These are phyloP conservation scores for Rhagium mordax DNA, from an alignment of 2,888 invertebrate species.

Conservation along the genomic window DNA sequence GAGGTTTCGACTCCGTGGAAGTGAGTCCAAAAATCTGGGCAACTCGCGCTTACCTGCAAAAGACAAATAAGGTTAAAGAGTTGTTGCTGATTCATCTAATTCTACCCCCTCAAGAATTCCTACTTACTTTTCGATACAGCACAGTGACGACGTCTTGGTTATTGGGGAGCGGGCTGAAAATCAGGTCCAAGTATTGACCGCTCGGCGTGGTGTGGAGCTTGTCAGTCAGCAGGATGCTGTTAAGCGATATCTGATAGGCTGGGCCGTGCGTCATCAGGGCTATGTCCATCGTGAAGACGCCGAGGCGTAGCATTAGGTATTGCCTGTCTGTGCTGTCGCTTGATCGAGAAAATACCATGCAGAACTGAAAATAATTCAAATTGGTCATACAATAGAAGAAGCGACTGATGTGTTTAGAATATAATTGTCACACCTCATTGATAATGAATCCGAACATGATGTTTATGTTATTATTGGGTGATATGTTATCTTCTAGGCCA, in stretches of 20 bases:
- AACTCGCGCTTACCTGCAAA: slow-evolving; percentile 81
- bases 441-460: slow-evolving; percentile 80
- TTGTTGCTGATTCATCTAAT: no score
- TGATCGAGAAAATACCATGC: slow-evolving; percentile 78
- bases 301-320: slow-evolving; percentile 82
- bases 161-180: slow-evolving; percentile 75
- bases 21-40: slow-evolving; percentile 86
- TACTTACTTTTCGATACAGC: slow-evolving; percentile 82
- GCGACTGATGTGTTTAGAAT: no score
- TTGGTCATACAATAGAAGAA: no score
- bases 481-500: slow-evolving; percentile 88
- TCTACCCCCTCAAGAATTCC: no score
- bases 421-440: slow-evolving; percentile 75
- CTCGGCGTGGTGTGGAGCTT: slow-evolving; percentile 82
- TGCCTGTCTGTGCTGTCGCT: slow-evolving; percentile 79
- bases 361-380: slow-evolving; percentile 74
- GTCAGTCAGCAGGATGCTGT: slow-evolving; percentile 79
- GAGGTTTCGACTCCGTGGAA: slow-evolving; percentile 88
- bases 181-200: slow-evolving; percentile 84
- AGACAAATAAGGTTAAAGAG: no score
- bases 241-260: slow-evolving; percentile 81
- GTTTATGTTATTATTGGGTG: slow-evolving; percentile 82
- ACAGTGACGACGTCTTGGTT: slow-evolving; percentile 79
- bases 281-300: slow-evolving; percentile 80
- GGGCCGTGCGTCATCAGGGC: slow-evolving; percentile 86